phyloP scores from a whole-genome alignment of 2,797 vertebrate genomes.

The Synaphobranchus kaupii region DNA sequence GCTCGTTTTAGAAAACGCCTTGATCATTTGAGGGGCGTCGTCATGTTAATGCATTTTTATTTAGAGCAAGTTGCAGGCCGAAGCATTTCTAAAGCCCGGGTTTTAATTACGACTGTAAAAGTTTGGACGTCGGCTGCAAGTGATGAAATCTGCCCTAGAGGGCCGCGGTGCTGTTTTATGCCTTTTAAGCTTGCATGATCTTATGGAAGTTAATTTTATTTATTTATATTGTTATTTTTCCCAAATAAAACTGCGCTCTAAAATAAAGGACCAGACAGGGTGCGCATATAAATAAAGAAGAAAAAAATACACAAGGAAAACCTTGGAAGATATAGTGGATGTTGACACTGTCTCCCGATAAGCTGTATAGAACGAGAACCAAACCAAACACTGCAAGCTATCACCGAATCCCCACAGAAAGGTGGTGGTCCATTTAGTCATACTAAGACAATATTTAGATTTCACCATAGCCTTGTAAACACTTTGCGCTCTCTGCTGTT shows the following conservation, averaged over 20 bases:
- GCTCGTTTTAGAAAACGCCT: not conserved
- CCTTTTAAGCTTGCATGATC: not conserved
- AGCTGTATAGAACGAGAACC: constrained; percentile 56
- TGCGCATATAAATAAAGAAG: constrained; percentile 54
- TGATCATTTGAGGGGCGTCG: not conserved
- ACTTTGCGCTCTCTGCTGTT: constrained; percentile 35
- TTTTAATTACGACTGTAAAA: not conserved
- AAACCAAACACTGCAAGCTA: constrained; percentile 63
- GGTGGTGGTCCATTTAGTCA: constrained; percentile 69
- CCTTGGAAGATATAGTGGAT: constrained; percentile 50
- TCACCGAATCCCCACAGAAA: constrained; percentile 53
- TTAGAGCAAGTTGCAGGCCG: not conserved
- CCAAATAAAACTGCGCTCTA: not conserved
- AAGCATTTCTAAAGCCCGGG: not conserved
- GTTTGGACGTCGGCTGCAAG: not conserved
- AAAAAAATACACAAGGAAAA: constrained; percentile 57
- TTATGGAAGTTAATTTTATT: constrained; percentile 8
- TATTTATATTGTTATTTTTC: not conserved
- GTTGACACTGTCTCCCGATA: constrained; percentile 58
- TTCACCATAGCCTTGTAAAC: constrained; percentile 61
- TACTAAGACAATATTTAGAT: constrained; percentile 71
- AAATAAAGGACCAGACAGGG: constrained; percentile 40
- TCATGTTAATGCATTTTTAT: not conserved
- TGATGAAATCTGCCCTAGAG: not conserved
- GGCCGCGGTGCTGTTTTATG: not conserved